Base-by-base conservation (phyloP, 2,797 vertebrate genomes). In the Balearica regulorum region DNA sequence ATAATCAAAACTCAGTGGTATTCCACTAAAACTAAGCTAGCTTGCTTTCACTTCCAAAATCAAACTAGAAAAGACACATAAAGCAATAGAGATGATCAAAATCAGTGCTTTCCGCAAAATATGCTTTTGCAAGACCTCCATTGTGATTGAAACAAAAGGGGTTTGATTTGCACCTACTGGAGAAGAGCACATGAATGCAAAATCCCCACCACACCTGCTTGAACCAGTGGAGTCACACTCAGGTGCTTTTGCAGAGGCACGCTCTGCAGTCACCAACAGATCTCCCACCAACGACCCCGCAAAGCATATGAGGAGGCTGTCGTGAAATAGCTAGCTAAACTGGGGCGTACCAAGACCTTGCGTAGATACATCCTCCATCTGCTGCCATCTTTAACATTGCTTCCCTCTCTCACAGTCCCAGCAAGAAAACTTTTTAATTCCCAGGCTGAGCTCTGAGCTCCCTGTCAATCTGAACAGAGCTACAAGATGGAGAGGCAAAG, bases 241-340 rank as follows among this genome's bases (percentile, higher is more conserved):
- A 3, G 65, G 65, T 24, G 8, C 24, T 28, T 41, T 13, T 79
- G 70, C 71, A 29, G 11, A 41, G 51, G 16, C 12, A 4, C 2
- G 13, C n/a, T 44, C 69, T 20, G 61, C 51, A 44, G 37, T 28
- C 31, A 57, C 31, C 48, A 14, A 14, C 26, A n/a, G 41, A 13
- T 0, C 13, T 49, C 64, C 44, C 29, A 18, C 4, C 51, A 24
- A 3, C 2, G 31, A 31, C 10, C 25, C 37, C 20, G 4, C 54
- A 54, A n/a, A 55, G 48, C 48, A 6, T 1, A 31, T 0, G 0
- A 77, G 35, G 64, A 66, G 17, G 51, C 26, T 44, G 29, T 10
- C 3, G 3, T 46, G n/a, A 75, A 80, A 64, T 2, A 69, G 39
- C 33, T 16, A 14, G 12, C 60, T 41, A 11, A 85, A 55, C 13